Percentiles rank a stretch among this genome's conserved stretches.
Evolutionary conservation across 2,888 invertebrate species (phyloP).

Genomic region (Harpalus rufipes): DNA sequence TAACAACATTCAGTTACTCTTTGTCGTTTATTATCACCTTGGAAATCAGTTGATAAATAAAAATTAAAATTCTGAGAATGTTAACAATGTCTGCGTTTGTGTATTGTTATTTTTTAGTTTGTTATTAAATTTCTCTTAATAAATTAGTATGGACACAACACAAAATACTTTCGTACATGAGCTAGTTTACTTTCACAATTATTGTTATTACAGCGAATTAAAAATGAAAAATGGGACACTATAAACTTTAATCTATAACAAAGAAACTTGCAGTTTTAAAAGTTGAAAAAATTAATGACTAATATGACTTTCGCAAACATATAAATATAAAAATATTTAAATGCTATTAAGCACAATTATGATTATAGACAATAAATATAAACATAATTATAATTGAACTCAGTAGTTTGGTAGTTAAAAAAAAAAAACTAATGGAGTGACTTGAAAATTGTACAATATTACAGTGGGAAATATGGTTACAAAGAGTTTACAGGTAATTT

Average conservation of each 20-base stretch:
- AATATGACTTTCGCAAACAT: background rate
- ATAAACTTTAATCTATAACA: background rate
- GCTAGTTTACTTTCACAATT: constrained; percentile 18
- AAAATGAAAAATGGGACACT: background rate
- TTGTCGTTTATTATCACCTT: constrained; percentile 19
- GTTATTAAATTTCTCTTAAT: constrained; percentile 22
- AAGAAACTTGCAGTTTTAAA: background rate
- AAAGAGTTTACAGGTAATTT: too few species aligned
- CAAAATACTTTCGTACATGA: background rate
- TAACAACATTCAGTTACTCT: background rate
- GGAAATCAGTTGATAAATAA: constrained; percentile 5
- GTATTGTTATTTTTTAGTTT: background rate
- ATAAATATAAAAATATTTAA: background rate
- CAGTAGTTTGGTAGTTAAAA: too few species aligned
- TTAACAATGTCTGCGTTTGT: background rate
- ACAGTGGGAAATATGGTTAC: too few species aligned
- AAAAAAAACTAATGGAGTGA: too few species aligned
- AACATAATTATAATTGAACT: too few species aligned
- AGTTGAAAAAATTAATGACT: background rate
- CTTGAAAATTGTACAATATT: too few species aligned
- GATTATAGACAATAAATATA: too few species aligned
- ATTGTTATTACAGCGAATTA: constrained; percentile 5
- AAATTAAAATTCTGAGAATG: background rate
- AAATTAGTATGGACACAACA: background rate
- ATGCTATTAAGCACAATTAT: too few species aligned